phyloP scores from a whole-genome alignment of 2,888 invertebrate genomes.

The Philereme transversata region DNA sequence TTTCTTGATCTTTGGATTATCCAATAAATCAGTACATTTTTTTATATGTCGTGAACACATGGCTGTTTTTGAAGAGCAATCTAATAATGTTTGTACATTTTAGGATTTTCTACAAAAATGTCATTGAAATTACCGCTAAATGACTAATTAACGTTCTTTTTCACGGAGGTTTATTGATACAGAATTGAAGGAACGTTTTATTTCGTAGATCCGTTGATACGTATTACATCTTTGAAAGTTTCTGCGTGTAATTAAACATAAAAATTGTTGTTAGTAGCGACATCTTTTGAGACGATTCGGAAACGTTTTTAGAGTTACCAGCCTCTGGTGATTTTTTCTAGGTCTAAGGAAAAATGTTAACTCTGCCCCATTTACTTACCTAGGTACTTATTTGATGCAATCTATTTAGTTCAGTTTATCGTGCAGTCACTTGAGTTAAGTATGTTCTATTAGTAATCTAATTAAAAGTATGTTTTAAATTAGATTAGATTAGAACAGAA shows the following conservation, averaged over 20 bases:
- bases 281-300: background rate
- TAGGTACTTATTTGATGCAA: no score
- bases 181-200: no score
- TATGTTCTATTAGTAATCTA: no score
- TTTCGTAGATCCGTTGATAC: no score
- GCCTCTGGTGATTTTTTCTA: background rate
- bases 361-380: no score
- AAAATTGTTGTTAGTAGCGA: background rate
- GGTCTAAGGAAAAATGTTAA: background rate
- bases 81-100: constrained; percentile 10
- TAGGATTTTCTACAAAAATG: constrained; percentile 5
- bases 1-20: constrained; percentile 17
- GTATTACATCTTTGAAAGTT: background rate
- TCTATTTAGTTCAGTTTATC: no score
- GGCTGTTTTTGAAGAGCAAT: background rate
- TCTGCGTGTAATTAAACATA: background rate
- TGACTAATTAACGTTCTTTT: constrained; percentile 2
- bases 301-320: background rate
- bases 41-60: constrained; percentile 19
- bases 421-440: no score
- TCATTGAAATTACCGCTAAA: constrained; percentile 18
- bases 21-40: constrained; percentile 12
- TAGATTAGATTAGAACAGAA: no score
- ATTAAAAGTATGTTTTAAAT: no score
- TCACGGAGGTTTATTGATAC: no score